Base-by-base conservation (phyloP, 2,113 vertebrate genomes). In the Fulica atra region DNA sequence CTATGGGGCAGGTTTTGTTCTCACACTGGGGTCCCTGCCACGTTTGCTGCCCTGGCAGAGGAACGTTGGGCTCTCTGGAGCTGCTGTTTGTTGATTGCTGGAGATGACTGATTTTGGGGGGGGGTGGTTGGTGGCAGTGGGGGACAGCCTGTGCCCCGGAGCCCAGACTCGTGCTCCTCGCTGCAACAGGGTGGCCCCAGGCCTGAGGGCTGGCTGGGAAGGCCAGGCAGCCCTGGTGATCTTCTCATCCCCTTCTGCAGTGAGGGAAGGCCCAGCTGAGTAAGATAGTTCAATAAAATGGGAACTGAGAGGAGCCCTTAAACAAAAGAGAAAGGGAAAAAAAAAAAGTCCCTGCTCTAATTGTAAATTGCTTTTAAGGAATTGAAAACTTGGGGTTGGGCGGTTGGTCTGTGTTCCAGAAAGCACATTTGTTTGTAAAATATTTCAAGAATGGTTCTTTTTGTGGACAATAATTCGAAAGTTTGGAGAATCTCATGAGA, bases 21-120 rank as follows among this genome's bases (percentile, higher is more conserved):
- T 38, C 40, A 4, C 10, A 23, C 19, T 38, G 2, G 3, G 16
- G 38, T 36, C 15, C 1, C 2, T 50, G 64, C 64, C 13, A 1
- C 3, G 10, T 6, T 40, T 7, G 1, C 36, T 2, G 19, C 20
- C 7, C 25, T 2, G 88, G 36, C 15, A 2, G 25, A 16, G 16
- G 11, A 19, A 14, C 6, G 11, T 5, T 5, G 46, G 5, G 38
- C 61, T 48, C 23, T 8, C 19, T 15, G 3, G 21, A 28, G 59
- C 6, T 19, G 40, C 48, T 6, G 7, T 13, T 1, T 0, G 23
- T 9, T 3, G 2, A 40, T 9, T 44, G 17, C 54, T 9, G 50
- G 42, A 36, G 9, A 31, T 7, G 65, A 7, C 25, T 26, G 51
- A 28, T 13, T 15, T 28, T 8, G 25, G 50, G 50, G 21, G 51